Conservation (phyloP, 2,797 vertebrate genomes). For the Pseudocheirus occidentalis region DNA sequence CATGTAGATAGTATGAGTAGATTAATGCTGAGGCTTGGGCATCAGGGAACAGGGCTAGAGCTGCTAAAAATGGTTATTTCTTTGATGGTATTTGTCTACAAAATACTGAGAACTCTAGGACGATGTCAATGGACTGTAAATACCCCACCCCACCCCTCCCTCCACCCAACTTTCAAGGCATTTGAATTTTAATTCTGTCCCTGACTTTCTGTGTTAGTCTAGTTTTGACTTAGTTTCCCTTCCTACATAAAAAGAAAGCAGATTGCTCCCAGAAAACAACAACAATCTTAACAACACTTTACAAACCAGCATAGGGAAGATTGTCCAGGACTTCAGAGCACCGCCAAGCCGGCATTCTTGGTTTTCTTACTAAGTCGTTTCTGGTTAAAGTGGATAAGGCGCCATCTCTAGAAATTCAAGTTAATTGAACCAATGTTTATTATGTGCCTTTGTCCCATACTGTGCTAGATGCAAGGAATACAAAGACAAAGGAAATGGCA, state of each 20-base stretch:
- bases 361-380: not conserved
- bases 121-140: not conserved
- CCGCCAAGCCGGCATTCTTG: not conserved
- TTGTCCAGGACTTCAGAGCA: not conserved
- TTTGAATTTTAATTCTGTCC: slow-evolving; percentile 23
- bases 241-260: not conserved
- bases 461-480: not conserved
- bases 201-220: not conserved
- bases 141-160: accelerated
- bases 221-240: slow-evolving; percentile 2
- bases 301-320: not conserved
- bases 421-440: not conserved
- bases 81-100: not conserved
- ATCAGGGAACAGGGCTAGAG: not conserved
- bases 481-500: not conserved
- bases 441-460: not conserved
- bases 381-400: not conserved
- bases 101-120: not conserved
- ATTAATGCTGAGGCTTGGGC: not conserved
- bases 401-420: not conserved
- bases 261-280: not conserved
- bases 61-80: not conserved
- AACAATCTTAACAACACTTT: not conserved
- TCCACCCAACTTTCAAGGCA: not conserved
- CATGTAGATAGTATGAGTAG: not conserved